Conservation (phyloP, 2,888 invertebrate genomes). For the Oasisia sp. region DNA sequence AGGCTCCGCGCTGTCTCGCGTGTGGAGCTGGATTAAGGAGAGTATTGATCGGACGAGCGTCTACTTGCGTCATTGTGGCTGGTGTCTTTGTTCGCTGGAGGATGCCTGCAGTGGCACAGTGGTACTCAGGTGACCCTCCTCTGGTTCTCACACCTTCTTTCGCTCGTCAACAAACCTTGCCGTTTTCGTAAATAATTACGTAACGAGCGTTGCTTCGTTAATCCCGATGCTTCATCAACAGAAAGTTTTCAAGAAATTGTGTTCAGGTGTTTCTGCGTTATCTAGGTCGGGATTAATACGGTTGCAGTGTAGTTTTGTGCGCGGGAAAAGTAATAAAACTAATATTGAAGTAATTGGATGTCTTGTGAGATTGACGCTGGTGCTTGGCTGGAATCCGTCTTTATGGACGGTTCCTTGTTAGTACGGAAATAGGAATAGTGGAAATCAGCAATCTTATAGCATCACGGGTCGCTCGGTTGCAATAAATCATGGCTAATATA, state of each 20-base stretch:
- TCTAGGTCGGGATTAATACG: too few relatives aligned
- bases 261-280: too few relatives aligned
- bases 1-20: neutral
- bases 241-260: too few relatives aligned
- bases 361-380: neutral
- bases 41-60: neutral
- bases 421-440: neutral
- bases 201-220: neutral
- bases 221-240: too few relatives aligned
- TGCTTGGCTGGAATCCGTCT: neutral
- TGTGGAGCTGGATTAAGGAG: neutral
- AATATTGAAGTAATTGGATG: too few relatives aligned
- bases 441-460: conserved; percentile 9
- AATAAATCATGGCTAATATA: conserved; percentile 9
- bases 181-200: neutral
- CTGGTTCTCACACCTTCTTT: neutral
- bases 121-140: neutral
- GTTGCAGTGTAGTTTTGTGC: too few relatives aligned
- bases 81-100: neutral
- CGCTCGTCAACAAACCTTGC: neutral
- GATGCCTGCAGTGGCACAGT: neutral
- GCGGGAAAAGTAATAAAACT: too few relatives aligned
- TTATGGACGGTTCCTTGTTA: neutral
- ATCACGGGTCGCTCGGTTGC: neutral
- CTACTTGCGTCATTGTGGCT: conserved; percentile 14